Percentiles rank a stretch among this genome's conserved stretches.
Conservation (phyloP, 1,140 invertebrate genomes). For the Cydia fagiglandana region DNA sequence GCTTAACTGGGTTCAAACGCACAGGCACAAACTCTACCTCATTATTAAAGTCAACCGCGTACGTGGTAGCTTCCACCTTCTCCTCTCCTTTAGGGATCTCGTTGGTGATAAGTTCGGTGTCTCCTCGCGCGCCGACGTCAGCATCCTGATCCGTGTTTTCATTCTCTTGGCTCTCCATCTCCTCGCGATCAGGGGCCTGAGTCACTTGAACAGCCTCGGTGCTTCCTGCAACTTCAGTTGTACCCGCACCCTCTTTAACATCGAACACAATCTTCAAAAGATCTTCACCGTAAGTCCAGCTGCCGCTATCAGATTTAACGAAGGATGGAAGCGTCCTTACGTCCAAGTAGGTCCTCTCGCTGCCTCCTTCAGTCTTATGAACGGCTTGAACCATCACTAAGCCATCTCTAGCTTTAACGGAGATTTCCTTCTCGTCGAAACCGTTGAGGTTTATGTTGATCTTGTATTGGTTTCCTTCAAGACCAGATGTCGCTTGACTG, state of each 20-base stretch:
- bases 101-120: constrained; percentile 41
- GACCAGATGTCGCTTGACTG: constrained; percentile 33
- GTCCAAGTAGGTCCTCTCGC: constrained; percentile 44
- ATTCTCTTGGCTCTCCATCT: constrained; percentile 34
- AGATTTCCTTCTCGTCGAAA: constrained; percentile 51
- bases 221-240: constrained; percentile 30
- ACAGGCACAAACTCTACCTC: constrained; percentile 57
- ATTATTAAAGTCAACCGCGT: constrained; percentile 53
- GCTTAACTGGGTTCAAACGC: background rate
- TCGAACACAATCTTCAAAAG: constrained; percentile 57
- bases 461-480: constrained; percentile 50
- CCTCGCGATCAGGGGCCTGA: constrained; percentile 42
- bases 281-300: constrained; percentile 51
- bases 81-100: constrained; percentile 36
- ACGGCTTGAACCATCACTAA: constrained; percentile 54
- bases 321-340: constrained; percentile 42
- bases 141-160: constrained; percentile 37
- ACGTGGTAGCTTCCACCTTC: constrained; percentile 52
- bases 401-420: constrained; percentile 48
- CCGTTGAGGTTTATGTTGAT: constrained; percentile 43
- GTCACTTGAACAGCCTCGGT: constrained; percentile 29
- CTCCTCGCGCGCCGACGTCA: constrained; percentile 43
- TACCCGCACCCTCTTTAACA: constrained; percentile 34
- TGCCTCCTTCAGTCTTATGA: constrained; percentile 38
- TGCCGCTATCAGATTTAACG: constrained; percentile 48